Percentiles rank a stretch among this genome's conserved stretches.
phyloP scores from a whole-genome alignment of 1,140 invertebrate genomes.

The Lepidostoma basale region DNA sequence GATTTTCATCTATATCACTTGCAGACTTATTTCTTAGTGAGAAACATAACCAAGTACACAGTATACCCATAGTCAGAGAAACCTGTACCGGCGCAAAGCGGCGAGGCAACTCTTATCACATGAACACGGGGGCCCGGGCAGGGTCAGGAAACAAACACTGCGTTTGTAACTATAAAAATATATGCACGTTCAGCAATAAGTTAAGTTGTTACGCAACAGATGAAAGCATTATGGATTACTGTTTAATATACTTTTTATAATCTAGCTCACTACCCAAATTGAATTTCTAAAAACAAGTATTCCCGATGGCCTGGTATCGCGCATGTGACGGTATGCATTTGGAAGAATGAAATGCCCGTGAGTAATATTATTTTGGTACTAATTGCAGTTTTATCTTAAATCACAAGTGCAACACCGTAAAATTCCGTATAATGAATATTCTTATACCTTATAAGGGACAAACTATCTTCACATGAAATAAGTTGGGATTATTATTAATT shows the following conservation, averaged over 20 bases:
- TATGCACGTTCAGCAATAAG: constrained; percentile 18
- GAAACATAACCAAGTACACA: constrained; percentile 34
- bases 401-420: too few species aligned
- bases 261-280: constrained; percentile 7
- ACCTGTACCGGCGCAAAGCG: too few species aligned
- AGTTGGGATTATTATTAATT: too few species aligned
- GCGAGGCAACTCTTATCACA: constrained; percentile 39
- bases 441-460: too few species aligned
- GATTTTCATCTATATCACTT: constrained; percentile 40
- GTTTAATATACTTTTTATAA: constrained; percentile 1
- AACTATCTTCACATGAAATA: too few species aligned
- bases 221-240: constrained; percentile 2
- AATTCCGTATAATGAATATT: too few species aligned
- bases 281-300: too few species aligned
- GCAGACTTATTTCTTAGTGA: constrained; percentile 40
- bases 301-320: too few species aligned
- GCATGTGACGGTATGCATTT: too few species aligned
- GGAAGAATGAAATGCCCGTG: too few species aligned
- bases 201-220: constrained; percentile 5
- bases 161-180: constrained; percentile 27
- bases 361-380: too few species aligned
- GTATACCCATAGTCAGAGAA: constrained; percentile 24
- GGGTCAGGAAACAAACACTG: constrained; percentile 2
- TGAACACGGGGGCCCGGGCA: constrained; percentile 32
- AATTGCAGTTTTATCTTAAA: too few species aligned